Evolutionary conservation across 2,888 invertebrate species (phyloP), one percentile per base, ranked within the genome.

Genomic region (Torymus texanus): DNA sequence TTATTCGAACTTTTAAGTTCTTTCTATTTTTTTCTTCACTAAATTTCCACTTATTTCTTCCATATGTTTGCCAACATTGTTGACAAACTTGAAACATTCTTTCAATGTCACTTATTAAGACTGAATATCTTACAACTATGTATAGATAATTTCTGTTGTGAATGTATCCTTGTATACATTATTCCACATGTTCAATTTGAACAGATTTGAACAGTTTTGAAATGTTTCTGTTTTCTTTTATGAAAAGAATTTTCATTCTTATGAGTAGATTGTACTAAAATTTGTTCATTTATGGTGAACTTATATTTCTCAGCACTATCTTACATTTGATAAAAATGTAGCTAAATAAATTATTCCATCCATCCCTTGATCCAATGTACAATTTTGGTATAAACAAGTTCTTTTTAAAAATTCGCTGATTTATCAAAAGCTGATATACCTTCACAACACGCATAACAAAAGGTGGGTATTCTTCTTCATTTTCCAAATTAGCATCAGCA

Each of bases 361-460:
- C 81, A 79, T 83, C 80, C 83, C 82, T 82, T 80, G 79, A 41
- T 80, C 61, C 5, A 29, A 13, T 50, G 56, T 74, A 75, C 29
- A 66, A 74, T 41, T 41, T 41, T 41, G 41, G 41, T 41, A 41
- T 41, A 41, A 41, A 41, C 41, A 41, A 41, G 55, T 79, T 59
- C 70, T 80, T 67, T 59, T 75, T 68, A 24, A 75, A 76, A 83
- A 59, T 79, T 76, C 83, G 81, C 76, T 66, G 81, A 83, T 82
- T 79, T 80, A 84, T 81, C 75, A 82, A 83, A 85, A 83, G 68
- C 63, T 83, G 72, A 67, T 87, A 85, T 89, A 90, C 90, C 89
- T 90, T 90, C 78, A 89, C 89, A 86, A 89, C 89, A 84, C 85
- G 87, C 86, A 89, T 86, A 84, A 90, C 88, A 87, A 88, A 90